Percentiles rank a stretch among this genome's conserved stretches.
Evolutionary conservation across 2,888 invertebrate species (phyloP).

Genomic region (Cephus pygmeus): DNA sequence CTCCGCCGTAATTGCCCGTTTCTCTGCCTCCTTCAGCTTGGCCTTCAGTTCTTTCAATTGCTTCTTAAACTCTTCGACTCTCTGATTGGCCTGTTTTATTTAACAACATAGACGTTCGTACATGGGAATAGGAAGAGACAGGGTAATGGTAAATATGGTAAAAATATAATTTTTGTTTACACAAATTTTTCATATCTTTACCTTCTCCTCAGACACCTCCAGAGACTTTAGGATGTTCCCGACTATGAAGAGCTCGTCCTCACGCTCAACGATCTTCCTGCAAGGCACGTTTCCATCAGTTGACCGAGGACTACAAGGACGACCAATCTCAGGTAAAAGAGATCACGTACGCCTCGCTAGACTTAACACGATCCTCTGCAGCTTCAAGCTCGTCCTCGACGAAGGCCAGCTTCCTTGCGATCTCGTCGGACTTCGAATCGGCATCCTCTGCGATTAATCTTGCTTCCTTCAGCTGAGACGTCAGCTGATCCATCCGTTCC

Average conservation of each 20-base stretch:
- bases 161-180: slow-evolving; percentile 7
- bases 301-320: neutral
- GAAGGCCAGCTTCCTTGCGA: slow-evolving; percentile 75
- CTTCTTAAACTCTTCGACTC: slow-evolving; percentile 73
- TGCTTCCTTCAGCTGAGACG: slow-evolving; percentile 75
- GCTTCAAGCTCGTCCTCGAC: slow-evolving; percentile 77
- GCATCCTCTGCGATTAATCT: slow-evolving; percentile 77
- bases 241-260: slow-evolving; percentile 77
- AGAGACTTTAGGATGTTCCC: slow-evolving; percentile 79
- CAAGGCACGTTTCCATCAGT: slow-evolving; percentile 11
- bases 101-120: neutral
- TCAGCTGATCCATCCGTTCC: slow-evolving; percentile 74
- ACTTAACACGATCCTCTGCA: slow-evolving; percentile 75
- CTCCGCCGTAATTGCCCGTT: slow-evolving; percentile 77
- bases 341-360: slow-evolving; percentile 69
- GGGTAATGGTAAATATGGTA: too few relatives aligned
- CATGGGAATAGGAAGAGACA: neutral
- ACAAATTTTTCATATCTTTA: slow-evolving; percentile 39
- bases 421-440: slow-evolving; percentile 77
- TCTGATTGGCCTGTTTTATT: slow-evolving; percentile 69
- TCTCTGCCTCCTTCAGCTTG: slow-evolving; percentile 67
- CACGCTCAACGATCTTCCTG: slow-evolving; percentile 75
- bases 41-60: slow-evolving; percentile 61
- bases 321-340: slow-evolving; percentile 6
- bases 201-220: slow-evolving; percentile 76